A percentile compares a stretch with the other conserved stretches of the same genome.
phyloP scores from a whole-genome alignment of 2,888 invertebrate genomes.

The Xestia ashworthii region DNA sequence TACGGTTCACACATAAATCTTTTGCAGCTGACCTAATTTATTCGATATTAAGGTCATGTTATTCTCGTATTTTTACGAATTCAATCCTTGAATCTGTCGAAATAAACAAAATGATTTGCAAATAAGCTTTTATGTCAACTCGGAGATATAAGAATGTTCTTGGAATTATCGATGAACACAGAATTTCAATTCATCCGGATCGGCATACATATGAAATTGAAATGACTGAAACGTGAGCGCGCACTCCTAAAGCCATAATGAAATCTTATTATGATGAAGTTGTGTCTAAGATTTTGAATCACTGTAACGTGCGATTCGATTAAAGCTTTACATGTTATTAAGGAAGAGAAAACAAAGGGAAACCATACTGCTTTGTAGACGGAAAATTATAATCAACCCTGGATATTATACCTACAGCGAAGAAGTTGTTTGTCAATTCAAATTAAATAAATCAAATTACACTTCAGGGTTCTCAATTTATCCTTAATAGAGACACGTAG shows the following conservation, averaged over 20 bases:
- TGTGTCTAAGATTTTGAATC: conserved; percentile 14
- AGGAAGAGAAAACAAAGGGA: not conserved
- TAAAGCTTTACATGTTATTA: conserved; percentile 25
- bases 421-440: not conserved
- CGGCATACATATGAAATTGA: conserved; percentile 59
- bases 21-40: not conserved
- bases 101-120: conserved; percentile 38
- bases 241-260: conserved; percentile 43
- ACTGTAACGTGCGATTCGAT: conserved; percentile 14
- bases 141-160: conserved; percentile 35
- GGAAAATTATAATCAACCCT: not conserved
- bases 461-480: not conserved
- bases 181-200: conserved; percentile 51
- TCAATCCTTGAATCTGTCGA: not conserved
- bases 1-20: not conserved
- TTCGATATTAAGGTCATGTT: not conserved
- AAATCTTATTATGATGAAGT: conserved; percentile 47
- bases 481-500: not conserved
- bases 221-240: conserved; percentile 57
- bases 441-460: not conserved
- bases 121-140: conserved; percentile 36
- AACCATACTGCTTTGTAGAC: not conserved
- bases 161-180: conserved; percentile 50
- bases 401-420: not conserved
- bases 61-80: not conserved